phyloP scores from a whole-genome alignment of 2,113 vertebrate species.

The Hydrolagus affinis region DNA sequence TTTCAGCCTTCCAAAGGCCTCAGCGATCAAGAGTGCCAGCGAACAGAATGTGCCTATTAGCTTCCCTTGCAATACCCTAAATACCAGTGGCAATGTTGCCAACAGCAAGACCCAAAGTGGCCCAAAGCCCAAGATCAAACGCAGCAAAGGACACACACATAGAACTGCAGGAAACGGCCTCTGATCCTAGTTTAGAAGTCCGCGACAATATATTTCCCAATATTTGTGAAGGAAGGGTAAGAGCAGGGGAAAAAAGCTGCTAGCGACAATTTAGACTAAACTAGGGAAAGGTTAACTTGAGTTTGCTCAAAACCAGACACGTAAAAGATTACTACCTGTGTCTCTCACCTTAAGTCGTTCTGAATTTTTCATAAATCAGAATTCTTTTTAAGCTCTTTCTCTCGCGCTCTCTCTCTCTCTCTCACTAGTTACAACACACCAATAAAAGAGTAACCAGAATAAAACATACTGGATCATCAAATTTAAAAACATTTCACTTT shows the following conservation, averaged over 20 bases:
- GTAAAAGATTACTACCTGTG: neutral
- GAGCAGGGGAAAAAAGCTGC: neutral
- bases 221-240: neutral
- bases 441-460: too few species aligned
- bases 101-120: neutral
- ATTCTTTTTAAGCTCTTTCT: neutral
- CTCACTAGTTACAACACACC: neutral
- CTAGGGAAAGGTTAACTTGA: too few species aligned
- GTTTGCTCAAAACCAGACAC: neutral
- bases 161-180: neutral
- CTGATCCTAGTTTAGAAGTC: neutral
- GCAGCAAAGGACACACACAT: neutral
- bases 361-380: neutral
- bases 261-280: neutral
- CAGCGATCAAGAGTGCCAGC: neutral
- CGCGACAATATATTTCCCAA: neutral
- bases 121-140: neutral
- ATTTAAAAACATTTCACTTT: too few species aligned
- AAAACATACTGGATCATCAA: too few species aligned
- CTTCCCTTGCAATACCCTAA: conserved; percentile 14
- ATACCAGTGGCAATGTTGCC: neutral
- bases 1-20: conserved; percentile 10
- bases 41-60: conserved; percentile 19
- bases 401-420: neutral
- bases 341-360: neutral